Conservation (phyloP, 2,888 invertebrate species). For the Tinea trinotella region DNA sequence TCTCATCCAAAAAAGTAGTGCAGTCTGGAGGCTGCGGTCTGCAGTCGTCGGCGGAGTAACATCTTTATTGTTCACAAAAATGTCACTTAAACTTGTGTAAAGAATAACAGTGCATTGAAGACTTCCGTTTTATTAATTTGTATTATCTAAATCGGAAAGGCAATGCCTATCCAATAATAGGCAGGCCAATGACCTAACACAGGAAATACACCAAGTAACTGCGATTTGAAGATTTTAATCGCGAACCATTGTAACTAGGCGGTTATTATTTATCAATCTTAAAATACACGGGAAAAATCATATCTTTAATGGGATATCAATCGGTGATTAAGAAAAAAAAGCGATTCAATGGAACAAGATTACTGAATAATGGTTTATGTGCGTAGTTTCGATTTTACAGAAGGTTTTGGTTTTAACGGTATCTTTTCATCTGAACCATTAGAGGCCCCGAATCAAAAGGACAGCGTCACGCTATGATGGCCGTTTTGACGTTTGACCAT, state of each 20-base stretch:
- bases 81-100: background rate
- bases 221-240: constrained; percentile 1
- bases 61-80: background rate
- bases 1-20: too few relatives aligned
- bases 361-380: too few relatives aligned
- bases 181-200: background rate
- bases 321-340: background rate
- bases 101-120: background rate
- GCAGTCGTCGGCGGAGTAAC: too few relatives aligned
- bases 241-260: background rate
- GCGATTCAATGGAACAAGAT: too few relatives aligned
- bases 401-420: too few relatives aligned
- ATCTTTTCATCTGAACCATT: too few relatives aligned
- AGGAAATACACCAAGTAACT: constrained; percentile 5
- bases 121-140: constrained; percentile 1
- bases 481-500: too few relatives aligned
- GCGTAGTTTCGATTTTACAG: too few relatives aligned
- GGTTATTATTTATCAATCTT: constrained; percentile 9
- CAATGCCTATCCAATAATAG: background rate
- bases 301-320: background rate
- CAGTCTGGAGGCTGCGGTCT: too few relatives aligned
- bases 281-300: background rate
- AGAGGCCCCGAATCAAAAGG: too few relatives aligned
- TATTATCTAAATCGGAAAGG: constrained; percentile 9
- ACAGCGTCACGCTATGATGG: too few relatives aligned